A percentile compares a stretch with the other conserved stretches of the same genome.
These are phyloP conservation scores for Drosophila watanabei DNA, from an alignment of 1,140 invertebrate species.

Conservation along the genomic window DNA sequence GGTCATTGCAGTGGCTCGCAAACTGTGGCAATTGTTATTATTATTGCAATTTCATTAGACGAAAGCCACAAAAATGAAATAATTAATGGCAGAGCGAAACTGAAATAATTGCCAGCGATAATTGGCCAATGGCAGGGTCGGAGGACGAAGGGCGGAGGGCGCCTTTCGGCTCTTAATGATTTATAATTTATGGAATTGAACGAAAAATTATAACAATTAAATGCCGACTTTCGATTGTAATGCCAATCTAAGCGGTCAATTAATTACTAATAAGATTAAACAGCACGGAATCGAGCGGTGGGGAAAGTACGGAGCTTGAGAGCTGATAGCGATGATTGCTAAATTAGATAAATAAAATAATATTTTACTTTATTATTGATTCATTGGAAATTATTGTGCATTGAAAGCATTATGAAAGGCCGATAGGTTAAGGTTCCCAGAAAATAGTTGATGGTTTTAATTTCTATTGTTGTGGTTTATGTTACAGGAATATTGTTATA, in stretches of 20 bases:
- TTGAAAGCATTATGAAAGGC: background rate
- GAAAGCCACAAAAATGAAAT: conserved; percentile 52
- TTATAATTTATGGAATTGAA: conserved; percentile 73
- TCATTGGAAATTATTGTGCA: background rate
- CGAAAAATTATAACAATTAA: conserved; percentile 51
- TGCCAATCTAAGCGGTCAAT: conserved; percentile 48
- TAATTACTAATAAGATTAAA: conserved; percentile 48
- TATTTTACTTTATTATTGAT: background rate
- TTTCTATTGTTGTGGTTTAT: background rate
- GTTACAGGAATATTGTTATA: background rate
- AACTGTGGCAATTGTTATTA: conserved; percentile 47
- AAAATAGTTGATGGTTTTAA: background rate
- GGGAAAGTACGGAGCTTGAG: too few species aligned
- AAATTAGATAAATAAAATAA: background rate
- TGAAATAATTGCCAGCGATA: conserved; percentile 48
- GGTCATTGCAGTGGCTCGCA: conserved; percentile 54
- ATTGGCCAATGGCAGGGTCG: conserved; percentile 1
- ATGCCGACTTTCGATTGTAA: conserved; percentile 33
- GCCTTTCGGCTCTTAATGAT: conserved; percentile 53
- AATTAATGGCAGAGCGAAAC: conserved; percentile 60
- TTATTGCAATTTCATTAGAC: conserved; percentile 58
- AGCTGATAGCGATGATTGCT: background rate
- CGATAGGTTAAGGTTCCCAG: background rate
- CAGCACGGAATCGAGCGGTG: background rate
- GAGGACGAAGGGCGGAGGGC: background rate